Evolutionary conservation across 1,140 invertebrate genomes (phyloP).

Genomic region (Cotesia chilonis): DNA sequence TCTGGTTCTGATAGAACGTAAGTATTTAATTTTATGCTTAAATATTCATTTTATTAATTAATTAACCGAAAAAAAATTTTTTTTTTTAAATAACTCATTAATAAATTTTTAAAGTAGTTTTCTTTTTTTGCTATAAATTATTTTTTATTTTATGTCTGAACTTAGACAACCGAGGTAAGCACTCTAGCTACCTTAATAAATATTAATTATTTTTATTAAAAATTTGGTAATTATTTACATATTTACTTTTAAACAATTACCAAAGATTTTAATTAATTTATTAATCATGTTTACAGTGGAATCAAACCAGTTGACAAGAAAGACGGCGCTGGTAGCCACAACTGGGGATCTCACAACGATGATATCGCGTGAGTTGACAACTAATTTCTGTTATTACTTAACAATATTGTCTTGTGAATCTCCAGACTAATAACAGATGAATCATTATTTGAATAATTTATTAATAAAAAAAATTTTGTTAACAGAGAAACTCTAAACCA

Average conservation of each 20-base stretch:
- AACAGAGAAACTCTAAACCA: constrained; percentile 59
- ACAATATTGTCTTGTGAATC: neutral
- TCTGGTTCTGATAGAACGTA: constrained; percentile 94
- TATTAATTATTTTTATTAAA: neutral
- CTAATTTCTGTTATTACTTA: constrained; percentile 28
- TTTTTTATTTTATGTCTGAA: constrained; percentile 44
- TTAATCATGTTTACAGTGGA: constrained; percentile 73
- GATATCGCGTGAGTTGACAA: constrained; percentile 77
- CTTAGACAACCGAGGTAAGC: constrained; percentile 53
- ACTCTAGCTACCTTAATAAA: constrained; percentile 36
- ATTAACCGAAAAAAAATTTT: no score
- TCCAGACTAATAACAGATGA: no score
- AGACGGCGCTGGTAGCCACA: constrained; percentile 92
- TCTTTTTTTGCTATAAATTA: neutral
- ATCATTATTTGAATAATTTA: no score
- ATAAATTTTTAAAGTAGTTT: constrained; percentile 7
- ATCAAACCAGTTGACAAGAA: constrained; percentile 93
- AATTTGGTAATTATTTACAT: no score
- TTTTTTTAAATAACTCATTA: no score
- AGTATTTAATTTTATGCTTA: constrained; percentile 49
- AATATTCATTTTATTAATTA: no score
- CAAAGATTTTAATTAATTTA: neutral
- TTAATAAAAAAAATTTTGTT: constrained; percentile 10
- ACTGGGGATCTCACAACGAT: constrained; percentile 94
- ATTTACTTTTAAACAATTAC: no score